phyloP scores from a whole-genome alignment of 2,888 invertebrate species.

The Bombyx huttoni region DNA sequence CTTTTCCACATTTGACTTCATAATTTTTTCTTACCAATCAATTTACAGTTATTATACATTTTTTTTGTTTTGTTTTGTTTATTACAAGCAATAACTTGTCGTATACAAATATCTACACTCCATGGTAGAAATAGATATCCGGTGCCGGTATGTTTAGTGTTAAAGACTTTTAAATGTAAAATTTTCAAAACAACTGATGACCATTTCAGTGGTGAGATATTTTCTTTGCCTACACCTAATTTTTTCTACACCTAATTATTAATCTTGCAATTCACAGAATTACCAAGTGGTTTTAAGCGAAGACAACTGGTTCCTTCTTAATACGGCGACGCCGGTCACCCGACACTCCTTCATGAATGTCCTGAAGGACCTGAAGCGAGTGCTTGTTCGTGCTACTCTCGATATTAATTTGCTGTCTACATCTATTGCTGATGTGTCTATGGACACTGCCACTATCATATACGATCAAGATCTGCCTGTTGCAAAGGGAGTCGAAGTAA shows the following conservation, averaged over 20 bases:
- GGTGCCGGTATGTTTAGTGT: too few relatives aligned
- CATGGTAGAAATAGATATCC: too few relatives aligned
- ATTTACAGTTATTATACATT: too few relatives aligned
- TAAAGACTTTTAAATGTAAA: too few relatives aligned
- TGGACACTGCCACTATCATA: slow-evolving; percentile 86
- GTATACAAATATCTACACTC: too few relatives aligned
- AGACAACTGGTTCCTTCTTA: slow-evolving; percentile 72
- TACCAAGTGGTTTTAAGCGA: slow-evolving; percentile 78
- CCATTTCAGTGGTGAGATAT: not conserved
- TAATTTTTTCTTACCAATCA: too few relatives aligned
- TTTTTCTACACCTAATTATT: too few relatives aligned
- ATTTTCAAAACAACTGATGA: too few relatives aligned
- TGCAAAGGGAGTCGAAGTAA: slow-evolving; percentile 85
- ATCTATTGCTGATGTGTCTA: slow-evolving; percentile 85
- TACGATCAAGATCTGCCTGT: slow-evolving; percentile 69
- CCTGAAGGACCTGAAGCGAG: slow-evolving; percentile 84
- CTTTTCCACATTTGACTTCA: too few relatives aligned
- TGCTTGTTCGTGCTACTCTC: slow-evolving; percentile 86
- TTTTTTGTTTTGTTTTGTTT: too few relatives aligned
- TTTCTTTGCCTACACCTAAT: too few relatives aligned
- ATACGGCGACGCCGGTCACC: slow-evolving; percentile 47
- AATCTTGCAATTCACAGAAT: slow-evolving; percentile 41
- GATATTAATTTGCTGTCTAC: slow-evolving; percentile 71
- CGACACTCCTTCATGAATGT: slow-evolving; percentile 89
- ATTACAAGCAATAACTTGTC: too few relatives aligned